phyloP scores from a whole-genome alignment of 1,140 invertebrate species.

The Cherax destructor region DNA sequence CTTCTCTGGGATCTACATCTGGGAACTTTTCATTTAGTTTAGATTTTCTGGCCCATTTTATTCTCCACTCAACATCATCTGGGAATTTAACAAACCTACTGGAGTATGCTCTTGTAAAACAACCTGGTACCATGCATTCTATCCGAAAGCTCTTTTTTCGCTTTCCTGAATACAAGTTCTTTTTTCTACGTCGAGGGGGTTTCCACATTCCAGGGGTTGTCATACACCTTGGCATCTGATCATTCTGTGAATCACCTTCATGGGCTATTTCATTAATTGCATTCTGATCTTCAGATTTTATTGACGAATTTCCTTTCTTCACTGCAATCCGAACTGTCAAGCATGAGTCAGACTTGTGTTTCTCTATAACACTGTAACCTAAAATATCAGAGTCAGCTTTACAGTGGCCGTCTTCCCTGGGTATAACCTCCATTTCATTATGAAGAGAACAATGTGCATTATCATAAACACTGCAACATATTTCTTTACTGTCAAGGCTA shows the following conservation, averaged over 20 bases:
- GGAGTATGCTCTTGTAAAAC: neutral
- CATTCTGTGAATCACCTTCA: neutral
- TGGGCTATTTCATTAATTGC: neutral
- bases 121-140: constrained; percentile 29
- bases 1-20: neutral
- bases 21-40: constrained; percentile 27
- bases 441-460: neutral
- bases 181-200: neutral
- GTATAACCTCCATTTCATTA: neutral
- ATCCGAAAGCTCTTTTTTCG: neutral
- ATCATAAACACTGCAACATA: neutral
- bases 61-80: neutral
- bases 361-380: neutral
- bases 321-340: neutral
- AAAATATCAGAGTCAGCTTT: neutral
- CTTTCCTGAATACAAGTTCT: neutral
- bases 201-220: neutral
- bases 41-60: neutral
- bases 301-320: neutral
- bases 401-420: neutral
- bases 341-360: neutral
- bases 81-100: constrained; percentile 19
- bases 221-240: neutral
- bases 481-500: neutral
- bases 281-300: constrained; percentile 1